Conservation (phyloP, 2,888 invertebrate species). For the Eudemis profundana region DNA sequence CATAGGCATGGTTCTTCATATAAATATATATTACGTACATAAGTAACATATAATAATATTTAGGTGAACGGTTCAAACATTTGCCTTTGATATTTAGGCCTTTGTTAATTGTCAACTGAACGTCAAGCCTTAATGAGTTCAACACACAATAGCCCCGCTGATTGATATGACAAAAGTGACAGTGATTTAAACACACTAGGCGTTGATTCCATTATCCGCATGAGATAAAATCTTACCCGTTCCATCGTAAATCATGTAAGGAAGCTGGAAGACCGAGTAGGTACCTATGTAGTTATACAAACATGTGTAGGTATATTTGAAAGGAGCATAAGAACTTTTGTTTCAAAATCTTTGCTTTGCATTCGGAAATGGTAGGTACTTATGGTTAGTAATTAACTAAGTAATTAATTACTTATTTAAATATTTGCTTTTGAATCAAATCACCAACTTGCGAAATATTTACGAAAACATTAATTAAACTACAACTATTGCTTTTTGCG, state of each 20-base stretch:
- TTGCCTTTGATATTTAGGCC: conserved; percentile 17
- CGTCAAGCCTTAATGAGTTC: conserved; percentile 19
- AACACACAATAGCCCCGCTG: conserved; percentile 20
- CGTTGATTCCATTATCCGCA: conserved; percentile 21
- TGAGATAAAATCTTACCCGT: conserved; percentile 23
- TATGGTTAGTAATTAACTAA: too few relatives aligned
- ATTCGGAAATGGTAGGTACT: too few relatives aligned
- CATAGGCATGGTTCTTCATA: too few relatives aligned
- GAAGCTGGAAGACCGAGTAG: neutral
- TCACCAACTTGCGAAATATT: too few relatives aligned
- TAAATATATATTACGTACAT: too few relatives aligned
- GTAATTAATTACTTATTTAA: too few relatives aligned
- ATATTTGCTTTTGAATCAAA: too few relatives aligned
- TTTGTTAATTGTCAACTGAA: conserved; percentile 20
- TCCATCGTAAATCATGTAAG: conserved; percentile 24
- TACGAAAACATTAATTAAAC: too few relatives aligned
- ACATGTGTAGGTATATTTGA: conserved; percentile 11
- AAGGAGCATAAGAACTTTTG: neutral
- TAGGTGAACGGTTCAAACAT: neutral
- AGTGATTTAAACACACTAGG: conserved; percentile 32
- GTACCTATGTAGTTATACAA: neutral
- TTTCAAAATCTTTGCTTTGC: conserved; percentile 2
- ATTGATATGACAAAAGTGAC: conserved; percentile 39
- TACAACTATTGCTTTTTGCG: too few relatives aligned
- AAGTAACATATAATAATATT: too few relatives aligned